These are phyloP conservation scores for Elmis aenea DNA, from an alignment of 2,888 invertebrate species.

Conservation along the genomic window DNA sequence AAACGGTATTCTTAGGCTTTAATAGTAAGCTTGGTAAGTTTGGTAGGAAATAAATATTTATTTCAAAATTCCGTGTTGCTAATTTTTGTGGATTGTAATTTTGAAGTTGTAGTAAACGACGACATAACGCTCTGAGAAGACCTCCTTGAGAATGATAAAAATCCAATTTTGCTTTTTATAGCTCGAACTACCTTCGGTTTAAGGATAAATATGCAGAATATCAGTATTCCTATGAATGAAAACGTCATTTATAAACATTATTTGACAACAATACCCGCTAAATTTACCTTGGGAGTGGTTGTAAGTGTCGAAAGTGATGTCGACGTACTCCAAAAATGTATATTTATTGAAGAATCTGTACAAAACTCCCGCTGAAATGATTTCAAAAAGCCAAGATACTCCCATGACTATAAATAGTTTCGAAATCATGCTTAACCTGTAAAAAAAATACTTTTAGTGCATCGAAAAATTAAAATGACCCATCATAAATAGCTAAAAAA, in stretches of 20 bases:
- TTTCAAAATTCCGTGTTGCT: too few relatives aligned
- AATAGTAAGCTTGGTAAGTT: too few relatives aligned
- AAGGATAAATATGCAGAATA: slow-evolving; percentile 67
- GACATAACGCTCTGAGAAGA: too few relatives aligned
- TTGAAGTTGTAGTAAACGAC: too few relatives aligned
- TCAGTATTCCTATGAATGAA: slow-evolving; percentile 48
- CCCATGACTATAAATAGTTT: slow-evolving; percentile 79
- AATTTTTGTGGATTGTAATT: too few relatives aligned
- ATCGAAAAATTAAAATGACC: too few relatives aligned
- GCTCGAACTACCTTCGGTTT: slow-evolving; percentile 66
- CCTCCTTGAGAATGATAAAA: too few relatives aligned
- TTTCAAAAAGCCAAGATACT: slow-evolving; percentile 66
- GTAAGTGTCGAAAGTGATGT: slow-evolving; percentile 55
- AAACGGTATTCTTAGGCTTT: too few relatives aligned
- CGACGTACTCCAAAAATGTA: slow-evolving; percentile 38
- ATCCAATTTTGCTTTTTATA: too few relatives aligned
- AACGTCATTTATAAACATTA: not conserved
- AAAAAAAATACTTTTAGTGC: too few relatives aligned
- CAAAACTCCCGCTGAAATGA: slow-evolving; percentile 57
- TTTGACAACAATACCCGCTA: not conserved
- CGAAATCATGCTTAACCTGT: slow-evolving; percentile 63
- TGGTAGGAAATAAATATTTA: too few relatives aligned
- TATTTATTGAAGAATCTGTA: slow-evolving; percentile 51
- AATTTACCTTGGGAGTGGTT: slow-evolving; percentile 63
- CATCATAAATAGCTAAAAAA: too few relatives aligned